These are phyloP conservation scores for Melanotaenia pygmaea DNA, from an alignment of 2,797 vertebrate genomes.

Conservation along the genomic window DNA sequence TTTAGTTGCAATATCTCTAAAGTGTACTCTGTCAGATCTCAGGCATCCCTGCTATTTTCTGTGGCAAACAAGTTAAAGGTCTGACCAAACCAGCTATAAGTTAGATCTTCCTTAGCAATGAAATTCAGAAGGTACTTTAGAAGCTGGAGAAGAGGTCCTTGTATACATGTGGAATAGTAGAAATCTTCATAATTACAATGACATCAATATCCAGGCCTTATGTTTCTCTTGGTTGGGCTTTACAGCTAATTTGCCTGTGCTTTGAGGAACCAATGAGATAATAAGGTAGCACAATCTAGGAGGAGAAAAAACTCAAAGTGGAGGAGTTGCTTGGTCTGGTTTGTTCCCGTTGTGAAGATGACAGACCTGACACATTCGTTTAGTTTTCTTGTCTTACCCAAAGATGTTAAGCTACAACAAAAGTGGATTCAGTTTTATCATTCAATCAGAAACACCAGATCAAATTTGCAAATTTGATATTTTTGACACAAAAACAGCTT, in stretches of 20 bases:
- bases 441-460: too few relatives aligned
- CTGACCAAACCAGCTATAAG: not conserved
- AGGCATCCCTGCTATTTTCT: conserved; percentile 16
- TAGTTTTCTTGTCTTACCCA: too few relatives aligned
- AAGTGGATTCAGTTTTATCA: too few relatives aligned
- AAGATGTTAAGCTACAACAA: too few relatives aligned
- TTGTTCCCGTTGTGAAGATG: too few relatives aligned
- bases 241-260: not conserved
- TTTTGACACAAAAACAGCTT: too few relatives aligned
- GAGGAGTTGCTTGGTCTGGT: too few relatives aligned
- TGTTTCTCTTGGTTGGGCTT: not conserved
- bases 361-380: too few relatives aligned
- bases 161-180: not conserved
- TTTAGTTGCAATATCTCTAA: conserved; percentile 17
- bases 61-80: not conserved
- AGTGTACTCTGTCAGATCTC: conserved; percentile 9
- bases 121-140: not conserved
- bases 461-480: too few relatives aligned
- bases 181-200: not conserved
- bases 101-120: not conserved
- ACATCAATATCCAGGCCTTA: not conserved
- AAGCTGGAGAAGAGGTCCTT: not conserved
- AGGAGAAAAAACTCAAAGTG: too few relatives aligned
- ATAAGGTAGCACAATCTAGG: too few relatives aligned
- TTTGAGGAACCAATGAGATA: too few relatives aligned